These are phyloP conservation scores for Mythimna vitellina DNA, from an alignment of 2,888 invertebrate genomes.

Conservation along the genomic window DNA sequence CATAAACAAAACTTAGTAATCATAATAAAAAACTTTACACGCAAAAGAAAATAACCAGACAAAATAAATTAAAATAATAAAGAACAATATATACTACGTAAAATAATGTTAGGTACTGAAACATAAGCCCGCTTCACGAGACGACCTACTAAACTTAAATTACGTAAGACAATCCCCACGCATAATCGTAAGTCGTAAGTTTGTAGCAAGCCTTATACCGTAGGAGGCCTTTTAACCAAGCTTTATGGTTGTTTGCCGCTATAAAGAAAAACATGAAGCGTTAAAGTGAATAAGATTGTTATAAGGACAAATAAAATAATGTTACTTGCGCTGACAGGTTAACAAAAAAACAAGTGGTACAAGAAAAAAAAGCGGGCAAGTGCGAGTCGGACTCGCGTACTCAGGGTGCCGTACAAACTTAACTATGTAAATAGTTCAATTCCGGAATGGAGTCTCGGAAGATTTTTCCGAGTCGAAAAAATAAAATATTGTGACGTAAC, in stretches of 20 bases:
- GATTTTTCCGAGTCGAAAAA: no score
- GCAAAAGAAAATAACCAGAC: not conserved
- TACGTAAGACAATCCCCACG: slow-evolving; percentile 54
- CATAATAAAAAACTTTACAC: slow-evolving; percentile 24
- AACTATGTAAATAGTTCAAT: no score
- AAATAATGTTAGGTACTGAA: slow-evolving; percentile 18
- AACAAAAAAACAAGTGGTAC: not conserved
- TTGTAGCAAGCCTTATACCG: slow-evolving; percentile 56
- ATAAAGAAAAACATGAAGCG: slow-evolving; percentile 70
- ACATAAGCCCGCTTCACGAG: slow-evolving; percentile 26
- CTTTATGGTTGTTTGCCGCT: slow-evolving; percentile 67
- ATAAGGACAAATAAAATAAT: slow-evolving; percentile 56
- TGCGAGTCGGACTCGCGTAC: no score
- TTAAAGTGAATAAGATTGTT: slow-evolving; percentile 70
- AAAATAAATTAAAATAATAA: slow-evolving; percentile 33
- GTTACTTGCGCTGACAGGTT: slow-evolving; percentile 6
- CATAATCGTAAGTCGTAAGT: slow-evolving; percentile 59
- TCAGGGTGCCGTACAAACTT: no score
- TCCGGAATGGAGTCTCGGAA: no score
- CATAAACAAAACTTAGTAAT: not conserved
- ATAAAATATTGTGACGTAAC: no score
- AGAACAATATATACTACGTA: slow-evolving; percentile 29
- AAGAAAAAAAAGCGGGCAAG: slow-evolving; percentile 6
- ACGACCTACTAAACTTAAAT: slow-evolving; percentile 55
- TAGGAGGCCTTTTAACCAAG: slow-evolving; percentile 63